Evolutionary conservation across 2,797 vertebrate genomes (phyloP), one percentile per base, ranked within the genome.

Genomic region (Sandelia bainsii): DNA sequence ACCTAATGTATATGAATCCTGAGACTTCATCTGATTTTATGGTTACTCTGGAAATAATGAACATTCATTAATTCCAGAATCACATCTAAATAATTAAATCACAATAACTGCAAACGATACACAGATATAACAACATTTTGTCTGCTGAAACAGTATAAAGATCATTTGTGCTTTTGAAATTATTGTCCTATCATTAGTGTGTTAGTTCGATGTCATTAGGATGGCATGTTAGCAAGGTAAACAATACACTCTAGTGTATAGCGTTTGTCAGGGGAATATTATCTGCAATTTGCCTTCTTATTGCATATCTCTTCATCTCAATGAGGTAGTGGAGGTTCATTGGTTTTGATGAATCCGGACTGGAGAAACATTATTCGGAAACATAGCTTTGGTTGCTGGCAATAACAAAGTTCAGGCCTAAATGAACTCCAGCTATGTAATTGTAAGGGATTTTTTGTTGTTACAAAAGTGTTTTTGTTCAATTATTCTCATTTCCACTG

Each of bases 401-500:
- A 91, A 87, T 87, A 87, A 79, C 77, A 79, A 76, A 72, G 60
- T 81, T 87, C 62, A 82, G 80, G 81, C 81, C 74, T 72, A 87
- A 85, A 90, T 85, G 79, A 90, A 92, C 71, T 87, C 82, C 82
- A 79, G 75, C 85, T 85, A 87, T 81, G 82, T 89, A 89, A 90
- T 89, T 89, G 78, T 83, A 39, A 79, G 70, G 75, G 75, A 48
- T 84, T 84, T 34, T 86, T 75, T 82, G 75, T 85, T 90, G 88
- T 86, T 88, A 87, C 60, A 90, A 86, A 85, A 87, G 87, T 78
- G 48, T 84, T 92, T 89, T 90, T 85, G 77, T 66, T 80, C 87
- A 91, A 92, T 92, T 92, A 92, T 91, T 90, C 85, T 83, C 84
- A 89, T 91, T 93, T 91, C 86, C 89, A 90, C 88, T 88, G 87